Percentiles rank a stretch among this genome's conserved stretches.
Evolutionary conservation across 2,113 vertebrate genomes (phyloP).

Genomic region (Hylia prasina): DNA sequence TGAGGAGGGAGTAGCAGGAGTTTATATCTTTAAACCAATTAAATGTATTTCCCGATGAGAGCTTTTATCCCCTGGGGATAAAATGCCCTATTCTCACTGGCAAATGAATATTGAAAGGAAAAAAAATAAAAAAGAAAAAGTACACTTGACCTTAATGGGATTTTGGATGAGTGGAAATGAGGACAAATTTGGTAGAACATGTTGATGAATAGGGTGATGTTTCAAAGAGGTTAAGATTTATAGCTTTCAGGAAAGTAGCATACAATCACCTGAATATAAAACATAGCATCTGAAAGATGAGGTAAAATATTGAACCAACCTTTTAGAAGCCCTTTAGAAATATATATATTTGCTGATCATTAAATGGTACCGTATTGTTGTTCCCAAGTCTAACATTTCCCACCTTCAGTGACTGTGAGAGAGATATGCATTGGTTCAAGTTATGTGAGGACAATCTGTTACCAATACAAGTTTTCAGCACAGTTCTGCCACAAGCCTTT

Average conservation of each 20-base stretch:
- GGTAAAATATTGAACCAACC: background rate
- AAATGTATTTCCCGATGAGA: background rate
- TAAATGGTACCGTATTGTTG: background rate
- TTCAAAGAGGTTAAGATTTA: slow-evolving; percentile 26
- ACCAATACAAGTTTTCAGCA: background rate
- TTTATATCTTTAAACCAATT: slow-evolving; percentile 39
- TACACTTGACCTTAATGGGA: slow-evolving; percentile 5
- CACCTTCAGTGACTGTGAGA: background rate
- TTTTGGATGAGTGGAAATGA: slow-evolving; percentile 38
- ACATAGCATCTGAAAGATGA: background rate
- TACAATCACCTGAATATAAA: background rate
- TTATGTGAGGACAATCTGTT: background rate
- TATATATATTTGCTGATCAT: background rate
- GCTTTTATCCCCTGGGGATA: slow-evolving; percentile 1
- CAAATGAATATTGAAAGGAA: background rate
- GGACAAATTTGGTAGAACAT: background rate
- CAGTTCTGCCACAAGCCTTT: background rate
- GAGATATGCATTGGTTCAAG: background rate
- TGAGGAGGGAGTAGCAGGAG: background rate
- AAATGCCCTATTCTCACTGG: background rate
- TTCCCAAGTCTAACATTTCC: background rate
- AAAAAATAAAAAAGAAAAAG: background rate
- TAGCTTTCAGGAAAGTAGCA: background rate
- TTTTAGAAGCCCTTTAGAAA: background rate
- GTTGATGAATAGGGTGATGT: background rate